Conservation (phyloP, 2,888 invertebrate species). For the Acanthopleura granulata region DNA sequence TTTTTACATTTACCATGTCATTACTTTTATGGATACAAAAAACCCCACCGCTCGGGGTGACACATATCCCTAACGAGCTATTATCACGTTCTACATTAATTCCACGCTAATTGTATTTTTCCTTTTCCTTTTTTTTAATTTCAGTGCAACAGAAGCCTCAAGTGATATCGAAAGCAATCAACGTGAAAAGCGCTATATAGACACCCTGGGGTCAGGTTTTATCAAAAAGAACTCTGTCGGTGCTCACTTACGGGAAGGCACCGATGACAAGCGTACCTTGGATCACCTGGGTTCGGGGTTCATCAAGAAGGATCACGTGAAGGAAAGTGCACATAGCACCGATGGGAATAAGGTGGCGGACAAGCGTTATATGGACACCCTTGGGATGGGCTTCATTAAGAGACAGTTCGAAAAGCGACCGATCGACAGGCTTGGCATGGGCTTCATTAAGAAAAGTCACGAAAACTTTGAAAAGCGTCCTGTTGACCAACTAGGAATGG, state of each 20-base stretch:
- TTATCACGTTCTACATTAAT: no score
- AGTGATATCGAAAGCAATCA: no score
- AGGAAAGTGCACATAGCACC: neutral
- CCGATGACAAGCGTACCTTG: neutral
- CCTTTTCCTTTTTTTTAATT: no score
- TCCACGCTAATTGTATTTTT: no score
- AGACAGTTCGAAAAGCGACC: neutral
- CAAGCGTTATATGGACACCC: neutral
- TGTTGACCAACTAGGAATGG: neutral
- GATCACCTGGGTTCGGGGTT: neutral
- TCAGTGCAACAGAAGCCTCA: no score
- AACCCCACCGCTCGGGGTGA: no score
- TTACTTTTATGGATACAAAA: no score
- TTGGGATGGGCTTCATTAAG: slow-evolving; percentile 17
- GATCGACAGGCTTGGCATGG: neutral
- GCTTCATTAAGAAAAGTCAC: slow-evolving; percentile 18
- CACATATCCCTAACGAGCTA: no score
- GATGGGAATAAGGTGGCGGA: neutral
- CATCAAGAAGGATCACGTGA: neutral
- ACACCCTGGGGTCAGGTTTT: neutral
- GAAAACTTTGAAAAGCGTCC: neutral
- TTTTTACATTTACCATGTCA: no score
- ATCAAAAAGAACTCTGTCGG: neutral
- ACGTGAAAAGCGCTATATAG: slow-evolving; percentile 9
- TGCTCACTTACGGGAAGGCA: neutral